A percentile compares a stretch with the other conserved stretches of the same genome.
Evolutionary conservation across 2,888 invertebrate genomes (phyloP).

Genomic region (Leucophenga montana): DNA sequence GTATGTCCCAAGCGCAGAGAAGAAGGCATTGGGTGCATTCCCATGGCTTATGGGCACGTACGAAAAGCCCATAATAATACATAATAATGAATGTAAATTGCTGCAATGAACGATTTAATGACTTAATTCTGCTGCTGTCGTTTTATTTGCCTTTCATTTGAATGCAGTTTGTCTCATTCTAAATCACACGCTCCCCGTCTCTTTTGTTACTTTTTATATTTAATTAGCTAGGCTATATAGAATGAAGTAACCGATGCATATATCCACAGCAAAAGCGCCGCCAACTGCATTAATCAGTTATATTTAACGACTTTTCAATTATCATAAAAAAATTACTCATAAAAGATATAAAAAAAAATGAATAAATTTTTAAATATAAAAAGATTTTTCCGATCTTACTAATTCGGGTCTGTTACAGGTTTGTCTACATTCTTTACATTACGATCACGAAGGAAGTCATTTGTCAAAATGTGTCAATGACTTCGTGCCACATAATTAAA

Average conservation of each 20-base stretch:
- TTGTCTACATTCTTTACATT: conserved; percentile 4
- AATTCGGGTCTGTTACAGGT: background rate
- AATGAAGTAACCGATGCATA: conserved; percentile 5
- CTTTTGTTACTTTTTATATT: background rate
- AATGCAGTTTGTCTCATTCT: conserved; percentile 38
- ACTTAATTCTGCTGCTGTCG: conserved; percentile 56
- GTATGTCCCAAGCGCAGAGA: too few species aligned
- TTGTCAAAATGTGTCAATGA: conserved; percentile 52
- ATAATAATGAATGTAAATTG: conserved; percentile 67
- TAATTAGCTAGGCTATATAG: too few species aligned
- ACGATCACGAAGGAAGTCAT: conserved; percentile 56
- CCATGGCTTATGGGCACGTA: conserved; percentile 71
- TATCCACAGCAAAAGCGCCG: conserved; percentile 15
- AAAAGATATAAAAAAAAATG: conserved; percentile 30
- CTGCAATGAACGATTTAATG: conserved; percentile 69
- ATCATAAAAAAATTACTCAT: background rate
- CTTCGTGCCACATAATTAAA: conserved; percentile 54
- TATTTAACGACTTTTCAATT: background rate
- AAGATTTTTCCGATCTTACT: conserved; percentile 42
- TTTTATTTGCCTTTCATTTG: conserved; percentile 53
- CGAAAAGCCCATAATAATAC: conserved; percentile 58
- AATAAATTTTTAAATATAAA: conserved; percentile 40
- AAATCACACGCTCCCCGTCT: too few species aligned
- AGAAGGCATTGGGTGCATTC: conserved; percentile 44
- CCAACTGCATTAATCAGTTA: conserved; percentile 4